These are phyloP conservation scores for Proisotoma minuta DNA, from an alignment of 2,888 invertebrate species.

Conservation along the genomic window DNA sequence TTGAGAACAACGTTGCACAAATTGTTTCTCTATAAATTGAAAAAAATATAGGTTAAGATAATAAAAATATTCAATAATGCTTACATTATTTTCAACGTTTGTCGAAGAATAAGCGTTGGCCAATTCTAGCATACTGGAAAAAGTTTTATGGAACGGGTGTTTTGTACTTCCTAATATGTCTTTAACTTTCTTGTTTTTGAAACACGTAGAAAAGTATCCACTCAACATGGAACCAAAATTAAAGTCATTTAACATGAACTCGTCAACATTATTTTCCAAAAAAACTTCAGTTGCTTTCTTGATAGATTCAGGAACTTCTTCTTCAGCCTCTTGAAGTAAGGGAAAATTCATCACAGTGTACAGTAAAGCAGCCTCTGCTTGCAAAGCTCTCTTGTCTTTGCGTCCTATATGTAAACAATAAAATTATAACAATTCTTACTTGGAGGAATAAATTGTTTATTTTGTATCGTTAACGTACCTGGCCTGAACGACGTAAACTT, in stretches of 20 bases:
- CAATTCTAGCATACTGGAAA: constrained; percentile 4
- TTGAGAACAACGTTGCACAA: neutral
- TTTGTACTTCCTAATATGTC: neutral
- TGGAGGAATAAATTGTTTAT: too few relatives aligned
- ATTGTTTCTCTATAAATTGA: constrained; percentile 4
- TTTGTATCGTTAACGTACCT: too few relatives aligned
- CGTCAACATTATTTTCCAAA: constrained; percentile 21
- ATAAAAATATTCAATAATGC: neutral
- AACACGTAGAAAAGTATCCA: constrained; percentile 4
- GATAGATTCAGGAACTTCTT: neutral
- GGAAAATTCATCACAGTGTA: constrained; percentile 10
- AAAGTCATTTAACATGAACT: constrained; percentile 33
- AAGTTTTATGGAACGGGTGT: neutral
- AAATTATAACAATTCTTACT: neutral
- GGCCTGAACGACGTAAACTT: constrained; percentile 15
- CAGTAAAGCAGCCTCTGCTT: constrained; percentile 36
- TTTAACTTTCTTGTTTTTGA: neutral
- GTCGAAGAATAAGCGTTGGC: constrained; percentile 7
- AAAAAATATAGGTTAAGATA: neutral
- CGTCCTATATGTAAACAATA: too few relatives aligned
- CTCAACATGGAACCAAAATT: constrained; percentile 27
- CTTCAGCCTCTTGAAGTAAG: neutral
- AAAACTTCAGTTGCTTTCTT: constrained; percentile 24
- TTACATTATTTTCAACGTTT: constrained; percentile 22
- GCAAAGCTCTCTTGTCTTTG: constrained; percentile 19